Conservation (phyloP, 2,113 vertebrate genomes). For the Nettapus auritus region DNA sequence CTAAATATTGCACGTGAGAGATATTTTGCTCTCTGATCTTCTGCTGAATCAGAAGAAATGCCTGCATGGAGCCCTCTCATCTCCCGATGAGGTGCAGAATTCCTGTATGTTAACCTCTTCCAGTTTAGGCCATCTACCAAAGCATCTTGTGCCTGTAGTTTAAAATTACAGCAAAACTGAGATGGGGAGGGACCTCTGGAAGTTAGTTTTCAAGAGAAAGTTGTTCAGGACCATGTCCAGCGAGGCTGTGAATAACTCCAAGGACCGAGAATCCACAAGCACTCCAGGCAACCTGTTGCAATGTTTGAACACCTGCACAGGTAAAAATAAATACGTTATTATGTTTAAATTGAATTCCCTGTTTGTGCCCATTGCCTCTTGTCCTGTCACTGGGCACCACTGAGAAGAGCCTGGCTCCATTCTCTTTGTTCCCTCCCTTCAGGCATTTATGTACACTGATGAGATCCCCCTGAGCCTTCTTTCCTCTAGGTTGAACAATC, state of each 20-base stretch:
- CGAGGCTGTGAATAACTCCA: neutral
- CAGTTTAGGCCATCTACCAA: neutral
- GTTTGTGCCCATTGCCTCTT: neutral
- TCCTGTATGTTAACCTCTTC: neutral
- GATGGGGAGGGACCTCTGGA: neutral
- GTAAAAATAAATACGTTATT: neutral
- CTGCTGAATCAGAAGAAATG: neutral
- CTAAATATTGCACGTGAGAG: neutral
- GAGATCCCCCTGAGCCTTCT: neutral
- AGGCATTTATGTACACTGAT: neutral
- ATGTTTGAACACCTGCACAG: neutral
- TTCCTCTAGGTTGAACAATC: neutral
- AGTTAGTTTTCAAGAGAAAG: neutral
- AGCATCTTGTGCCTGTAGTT: neutral
- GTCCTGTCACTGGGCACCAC: neutral
- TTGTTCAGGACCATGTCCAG: neutral
- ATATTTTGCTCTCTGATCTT: neutral
- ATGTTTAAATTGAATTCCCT: neutral
- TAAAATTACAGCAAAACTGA: neutral
- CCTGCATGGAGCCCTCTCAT: neutral
- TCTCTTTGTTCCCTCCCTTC: neutral
- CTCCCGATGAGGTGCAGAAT: neutral
- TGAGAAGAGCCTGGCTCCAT: neutral
- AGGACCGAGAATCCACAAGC: neutral
- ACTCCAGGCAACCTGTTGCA: neutral